Evolutionary conservation across 2,113 vertebrate genomes (phyloP).

Genomic region (Labrus mixtus): DNA sequence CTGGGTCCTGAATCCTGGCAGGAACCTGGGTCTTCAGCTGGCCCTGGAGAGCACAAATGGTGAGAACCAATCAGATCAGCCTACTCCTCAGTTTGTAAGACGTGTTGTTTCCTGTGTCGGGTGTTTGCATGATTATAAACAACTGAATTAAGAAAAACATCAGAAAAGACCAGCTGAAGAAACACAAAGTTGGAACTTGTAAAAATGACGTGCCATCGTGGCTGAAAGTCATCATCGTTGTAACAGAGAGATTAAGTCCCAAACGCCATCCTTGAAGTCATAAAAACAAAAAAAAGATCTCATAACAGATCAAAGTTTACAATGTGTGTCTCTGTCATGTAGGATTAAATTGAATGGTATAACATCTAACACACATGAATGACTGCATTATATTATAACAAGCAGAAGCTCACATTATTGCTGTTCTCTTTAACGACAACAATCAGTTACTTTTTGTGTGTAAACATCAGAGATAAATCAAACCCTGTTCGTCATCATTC

Average conservation of each 20-base stretch:
- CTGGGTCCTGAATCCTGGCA: constrained; percentile 95
- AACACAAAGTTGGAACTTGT: too few species aligned
- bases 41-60: constrained; percentile 90
- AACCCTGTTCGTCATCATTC: constrained; percentile 39
- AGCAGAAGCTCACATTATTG: background rate
- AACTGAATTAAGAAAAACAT: background rate
- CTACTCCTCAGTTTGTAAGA: background rate
- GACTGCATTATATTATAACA: background rate
- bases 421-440: constrained; percentile 11
- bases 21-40: constrained; percentile 94
- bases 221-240: too few species aligned
- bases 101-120: background rate
- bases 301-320: too few species aligned
- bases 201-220: too few species aligned
- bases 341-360: background rate
- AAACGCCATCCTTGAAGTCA: too few species aligned
- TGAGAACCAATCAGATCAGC: constrained; percentile 74
- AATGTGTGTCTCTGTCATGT: background rate
- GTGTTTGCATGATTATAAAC: background rate
- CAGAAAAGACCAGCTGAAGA: too few species aligned
- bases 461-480: constrained; percentile 44
- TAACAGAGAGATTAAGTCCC: too few species aligned
- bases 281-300: too few species aligned
- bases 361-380: constrained; percentile 9
- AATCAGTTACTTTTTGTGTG: constrained; percentile 21